phyloP scores from a whole-genome alignment of 1,140 invertebrate genomes.

The Drosophila tani region DNA sequence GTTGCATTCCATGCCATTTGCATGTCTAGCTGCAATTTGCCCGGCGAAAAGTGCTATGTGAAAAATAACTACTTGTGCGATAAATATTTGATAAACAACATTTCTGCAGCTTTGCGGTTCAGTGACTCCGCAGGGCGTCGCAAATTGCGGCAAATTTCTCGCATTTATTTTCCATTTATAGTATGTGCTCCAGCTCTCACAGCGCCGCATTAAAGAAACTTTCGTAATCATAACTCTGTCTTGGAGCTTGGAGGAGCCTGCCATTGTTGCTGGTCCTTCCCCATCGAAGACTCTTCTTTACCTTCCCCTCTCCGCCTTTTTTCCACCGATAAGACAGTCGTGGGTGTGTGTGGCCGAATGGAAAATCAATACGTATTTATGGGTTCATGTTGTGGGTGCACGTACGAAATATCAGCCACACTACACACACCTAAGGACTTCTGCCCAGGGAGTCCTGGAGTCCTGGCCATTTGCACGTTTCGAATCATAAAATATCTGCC shows the following conservation, averaged over 20 bases:
- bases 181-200: conserved; percentile 12
- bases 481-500: conserved; percentile 62
- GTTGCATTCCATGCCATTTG: conserved; percentile 50
- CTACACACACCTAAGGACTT: conserved; percentile 45
- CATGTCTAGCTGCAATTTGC: conserved; percentile 68
- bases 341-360: conserved; percentile 37
- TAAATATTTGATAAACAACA: conserved; percentile 68
- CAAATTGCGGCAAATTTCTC: conserved; percentile 64
- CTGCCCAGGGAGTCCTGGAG: background rate
- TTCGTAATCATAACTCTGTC: conserved; percentile 78
- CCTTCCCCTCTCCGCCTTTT: background rate
- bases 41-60: conserved; percentile 18
- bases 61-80: conserved; percentile 30
- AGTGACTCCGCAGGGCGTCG: conserved; percentile 62
- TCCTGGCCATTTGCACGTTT: conserved; percentile 60
- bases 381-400: conserved; percentile 75
- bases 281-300: conserved; percentile 12
- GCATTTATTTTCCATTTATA: conserved; percentile 66
- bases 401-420: conserved; percentile 66
- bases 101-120: conserved; percentile 64
- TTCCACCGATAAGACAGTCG: conserved; percentile 48
- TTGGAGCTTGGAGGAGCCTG: conserved; percentile 24
- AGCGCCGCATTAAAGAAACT: conserved; percentile 62
- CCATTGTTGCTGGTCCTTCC: conserved; percentile 40
- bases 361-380: conserved; percentile 82